A percentile compares a stretch with the other conserved stretches of the same genome.
phyloP scores from a whole-genome alignment of 2,797 vertebrate genomes.

The Tenualosa thibaudeaui region DNA sequence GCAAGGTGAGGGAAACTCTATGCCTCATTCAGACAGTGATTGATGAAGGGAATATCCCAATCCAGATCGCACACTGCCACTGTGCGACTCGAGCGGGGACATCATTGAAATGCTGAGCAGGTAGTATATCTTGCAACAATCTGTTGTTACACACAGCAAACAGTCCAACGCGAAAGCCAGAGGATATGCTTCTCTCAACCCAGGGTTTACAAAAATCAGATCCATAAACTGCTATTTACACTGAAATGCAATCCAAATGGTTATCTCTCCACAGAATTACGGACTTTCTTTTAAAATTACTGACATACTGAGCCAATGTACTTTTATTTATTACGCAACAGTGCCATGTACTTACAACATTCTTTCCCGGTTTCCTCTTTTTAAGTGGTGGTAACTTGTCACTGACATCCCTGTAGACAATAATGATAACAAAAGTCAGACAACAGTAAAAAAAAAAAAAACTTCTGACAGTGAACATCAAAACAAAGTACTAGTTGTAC shows the following conservation, averaged over 20 bases:
- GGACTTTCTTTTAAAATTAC: background rate
- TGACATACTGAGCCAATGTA: background rate
- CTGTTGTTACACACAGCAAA: constrained; percentile 50
- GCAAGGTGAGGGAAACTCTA: constrained; percentile 73
- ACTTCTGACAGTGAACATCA: constrained; percentile 10
- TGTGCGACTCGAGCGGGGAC: constrained; percentile 67
- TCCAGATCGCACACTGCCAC: constrained; percentile 66
- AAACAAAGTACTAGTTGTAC: background rate
- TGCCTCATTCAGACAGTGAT: constrained; percentile 76
- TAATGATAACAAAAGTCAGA: constrained; percentile 18
- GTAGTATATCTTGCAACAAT: constrained; percentile 61
- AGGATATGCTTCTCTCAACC: constrained; percentile 7
- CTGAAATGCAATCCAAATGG: background rate
- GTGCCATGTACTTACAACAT: constrained; percentile 55
- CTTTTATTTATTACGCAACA: background rate
- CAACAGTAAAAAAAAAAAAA: background rate
- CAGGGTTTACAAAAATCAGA: background rate
- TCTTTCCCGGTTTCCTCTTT: constrained; percentile 54
- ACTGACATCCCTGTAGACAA: constrained; percentile 39
- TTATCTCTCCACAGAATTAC: background rate
- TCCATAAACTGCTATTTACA: background rate
- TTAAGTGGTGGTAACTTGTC: constrained; percentile 44
- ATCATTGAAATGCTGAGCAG: constrained; percentile 73
- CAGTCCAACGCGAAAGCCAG: constrained; percentile 17
- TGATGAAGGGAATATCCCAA: constrained; percentile 72